Base-by-base conservation (phyloP, 2,888 invertebrate species). In the Bugula neritina region DNA sequence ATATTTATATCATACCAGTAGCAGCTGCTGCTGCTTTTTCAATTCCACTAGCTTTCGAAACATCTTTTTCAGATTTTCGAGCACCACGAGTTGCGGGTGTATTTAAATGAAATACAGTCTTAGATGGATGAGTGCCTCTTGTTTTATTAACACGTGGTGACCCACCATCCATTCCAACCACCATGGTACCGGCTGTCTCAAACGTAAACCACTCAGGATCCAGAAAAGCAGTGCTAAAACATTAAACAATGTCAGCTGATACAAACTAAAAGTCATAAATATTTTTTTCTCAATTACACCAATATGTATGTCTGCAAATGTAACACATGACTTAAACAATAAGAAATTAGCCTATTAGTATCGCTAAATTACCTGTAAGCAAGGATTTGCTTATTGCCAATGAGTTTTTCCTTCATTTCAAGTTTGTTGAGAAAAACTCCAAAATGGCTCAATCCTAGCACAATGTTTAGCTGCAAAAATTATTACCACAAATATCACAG, bases 151-250 rank as follows among this genome's bases (percentile, higher is more conserved):
- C 43, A 10, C 70, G n/a, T 21, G 43, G 10, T 29, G 80, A 80
- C 35, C 80, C 82, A 21, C 81, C 81, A 17, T 79, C 78, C 80
- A 81, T 81, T 21, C 79, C 80, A 34, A 82, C 80, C 35, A 83
- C 76, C 72, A 83, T 75, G 23, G 81, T 80, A 69, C 82, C 81
- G 52, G 81, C 78, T 23, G 81, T 81, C 77, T 83, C 83, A 75
- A 82, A 78, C 2, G 80, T 79, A 76, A 83, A 82, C 83, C 83
- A 83, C 73, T 83, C 83, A 52, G 79, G 80, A 73, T 83, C 82
- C 72, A 83, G 74, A 76, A 79, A 81, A 63, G 79, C 78, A 13
- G 80, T 82, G 72, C 83, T 83, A 74, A n/a, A n/a, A n/a, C n/a
- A n/a, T n/a, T n/a, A n/a, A n/a, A n/a, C n/a, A n/a, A n/a, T n/a